phyloP scores from a whole-genome alignment of 2,888 invertebrate genomes.

The Meiosimyza decipiens region DNA sequence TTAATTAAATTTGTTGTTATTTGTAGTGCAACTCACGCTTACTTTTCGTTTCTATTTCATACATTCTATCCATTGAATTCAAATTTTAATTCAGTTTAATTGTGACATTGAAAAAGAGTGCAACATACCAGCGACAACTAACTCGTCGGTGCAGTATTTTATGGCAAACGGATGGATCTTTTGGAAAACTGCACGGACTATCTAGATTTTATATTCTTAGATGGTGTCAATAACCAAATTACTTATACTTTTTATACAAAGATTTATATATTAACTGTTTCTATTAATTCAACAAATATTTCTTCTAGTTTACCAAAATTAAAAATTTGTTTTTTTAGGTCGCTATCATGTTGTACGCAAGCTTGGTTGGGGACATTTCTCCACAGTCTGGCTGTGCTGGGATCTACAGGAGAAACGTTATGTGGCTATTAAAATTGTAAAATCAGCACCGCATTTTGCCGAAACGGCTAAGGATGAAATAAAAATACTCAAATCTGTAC shows the following conservation, averaged over 20 bases:
- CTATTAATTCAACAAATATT: background rate
- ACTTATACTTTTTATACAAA: too few species aligned
- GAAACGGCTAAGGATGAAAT: conserved; percentile 99
- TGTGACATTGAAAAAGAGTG: conserved; percentile 23
- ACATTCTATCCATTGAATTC: background rate
- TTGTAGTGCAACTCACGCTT: conserved; percentile 1
- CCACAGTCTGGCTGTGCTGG: conserved; percentile 99
- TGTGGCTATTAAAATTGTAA: conserved; percentile 98
- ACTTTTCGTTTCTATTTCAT: background rate
- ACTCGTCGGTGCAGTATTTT: background rate
- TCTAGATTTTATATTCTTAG: conserved; percentile 53
- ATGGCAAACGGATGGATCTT: conserved; percentile 52
- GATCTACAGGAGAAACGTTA: conserved; percentile 94
- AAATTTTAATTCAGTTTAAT: conserved; percentile 29
- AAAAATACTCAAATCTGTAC: conserved; percentile 94
- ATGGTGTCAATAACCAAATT: conserved; percentile 11
- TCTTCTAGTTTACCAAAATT: background rate
- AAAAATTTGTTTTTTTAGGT: conserved; percentile 49
- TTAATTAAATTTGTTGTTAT: conserved; percentile 34
- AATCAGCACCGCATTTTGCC: conserved; percentile 98
- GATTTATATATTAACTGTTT: too few species aligned
- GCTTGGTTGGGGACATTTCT: conserved; percentile 95
- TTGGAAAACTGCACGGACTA: conserved; percentile 53
- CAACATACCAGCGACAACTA: background rate
- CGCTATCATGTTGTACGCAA: conserved; percentile 75